phyloP scores from a whole-genome alignment of 37 sponge, comb jelly and placozoan species.

The Theonella swinhoei region DNA sequence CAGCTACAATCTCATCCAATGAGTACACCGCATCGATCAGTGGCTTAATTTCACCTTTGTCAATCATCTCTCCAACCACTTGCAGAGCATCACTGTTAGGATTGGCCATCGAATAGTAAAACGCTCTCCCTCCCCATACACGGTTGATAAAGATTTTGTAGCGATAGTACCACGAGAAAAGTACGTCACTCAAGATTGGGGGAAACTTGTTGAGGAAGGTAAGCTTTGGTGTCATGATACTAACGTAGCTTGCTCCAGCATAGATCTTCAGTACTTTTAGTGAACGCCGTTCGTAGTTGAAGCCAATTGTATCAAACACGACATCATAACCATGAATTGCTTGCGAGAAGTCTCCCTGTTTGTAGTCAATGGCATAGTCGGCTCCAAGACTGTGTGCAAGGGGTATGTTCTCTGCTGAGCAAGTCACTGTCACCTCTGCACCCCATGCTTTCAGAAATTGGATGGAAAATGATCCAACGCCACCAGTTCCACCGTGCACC shows the following conservation, averaged over 20 bases:
- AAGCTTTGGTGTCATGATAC: constrained; percentile 40
- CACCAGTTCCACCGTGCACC: constrained; percentile 80
- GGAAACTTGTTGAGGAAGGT: constrained; percentile 25
- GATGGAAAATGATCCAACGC: constrained; percentile 80
- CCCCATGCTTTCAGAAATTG: constrained; percentile 92
- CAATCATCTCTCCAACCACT: constrained; percentile 55
- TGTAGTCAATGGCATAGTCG: constrained; percentile 74
- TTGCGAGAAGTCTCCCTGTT: constrained; percentile 42
- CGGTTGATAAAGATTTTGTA: constrained; percentile 53
- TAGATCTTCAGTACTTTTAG: constrained; percentile 62
- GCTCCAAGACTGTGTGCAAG: constrained; percentile 75
- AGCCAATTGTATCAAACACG: constrained; percentile 64
- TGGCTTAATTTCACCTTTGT: constrained; percentile 65
- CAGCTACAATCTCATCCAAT: constrained; percentile 68
- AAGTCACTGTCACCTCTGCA: constrained; percentile 73
- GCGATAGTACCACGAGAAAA: constrained; percentile 51
- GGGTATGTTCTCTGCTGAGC: constrained; percentile 48
- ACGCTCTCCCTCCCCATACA: constrained; percentile 47
- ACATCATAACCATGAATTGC: constrained; percentile 61
- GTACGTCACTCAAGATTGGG: constrained; percentile 35
- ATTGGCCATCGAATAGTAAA: constrained; percentile 55
- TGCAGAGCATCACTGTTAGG: constrained; percentile 43
- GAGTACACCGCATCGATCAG: constrained; percentile 53
- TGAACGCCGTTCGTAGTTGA: constrained; percentile 43
- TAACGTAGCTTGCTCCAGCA: constrained; percentile 61